Evolutionary conservation across 2,888 invertebrate genomes (phyloP), one percentile per base, ranked within the genome.

Genomic region (Platynereis dumerilii): DNA sequence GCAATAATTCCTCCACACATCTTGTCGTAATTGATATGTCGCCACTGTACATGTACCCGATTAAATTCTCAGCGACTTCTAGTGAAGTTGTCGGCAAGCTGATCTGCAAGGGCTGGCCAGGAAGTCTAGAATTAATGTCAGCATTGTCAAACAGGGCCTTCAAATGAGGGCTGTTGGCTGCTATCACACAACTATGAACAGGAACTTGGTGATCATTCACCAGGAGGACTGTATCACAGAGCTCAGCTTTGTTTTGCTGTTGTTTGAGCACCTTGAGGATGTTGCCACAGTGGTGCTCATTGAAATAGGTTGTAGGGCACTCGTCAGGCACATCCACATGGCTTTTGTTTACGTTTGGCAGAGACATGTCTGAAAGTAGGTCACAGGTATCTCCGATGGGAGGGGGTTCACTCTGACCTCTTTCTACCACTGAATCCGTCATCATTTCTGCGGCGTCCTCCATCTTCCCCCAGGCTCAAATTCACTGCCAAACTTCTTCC

Each of bases 21-120:
- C 48, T 22, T 15, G 29, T 15, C 7, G 17, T 28, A 1, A 60
- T 7, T 10, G 44, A 27, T 10, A 53, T 27, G 17, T 29, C 20
- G 10, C 61, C 61, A 2, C 34, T 39, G 27, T 61, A 61, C 61
- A 61, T 61, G 26, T 39, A 61, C 17, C 42, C 55, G 2, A 61
- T 34, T 1, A 61, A 28, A 3, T 22, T 1, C 7, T 61, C 42
- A 20, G 54, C 10, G 17, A 55, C 20, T 12, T 27, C 54, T 42
- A 24, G 7, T 2, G 61, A 60, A 20, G 20, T 22, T n/a, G 34
- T 52, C 5, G 29, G 27, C 10, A 60, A 20, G n/a, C 22, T 24
- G 12, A 59, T 34, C 34, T 34, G 34, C 34, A 34, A 12, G 5
- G 34, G 34, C 12, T 34, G 34, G 5, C 34, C 34, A 34, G 34